Percentiles rank a stretch among this genome's conserved stretches.
phyloP scores from a whole-genome alignment of 2,113 vertebrate species.

The Prionailurus bengalensis region DNA sequence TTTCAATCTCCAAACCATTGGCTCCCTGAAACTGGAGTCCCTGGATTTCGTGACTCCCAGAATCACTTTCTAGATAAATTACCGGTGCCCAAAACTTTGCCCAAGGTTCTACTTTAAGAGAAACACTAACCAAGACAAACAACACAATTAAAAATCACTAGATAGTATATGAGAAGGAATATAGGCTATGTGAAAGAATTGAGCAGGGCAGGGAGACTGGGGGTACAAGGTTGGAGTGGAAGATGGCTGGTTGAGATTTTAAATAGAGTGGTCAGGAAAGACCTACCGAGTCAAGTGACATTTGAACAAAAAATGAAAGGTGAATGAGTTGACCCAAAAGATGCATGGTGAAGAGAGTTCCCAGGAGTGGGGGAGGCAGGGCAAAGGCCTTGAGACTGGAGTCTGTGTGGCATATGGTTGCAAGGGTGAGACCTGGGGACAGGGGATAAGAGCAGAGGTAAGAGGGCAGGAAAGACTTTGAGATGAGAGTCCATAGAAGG shows the following conservation, averaged over 20 bases:
- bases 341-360: background rate
- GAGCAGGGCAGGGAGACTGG: background rate
- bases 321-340: background rate
- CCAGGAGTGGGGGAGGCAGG: background rate
- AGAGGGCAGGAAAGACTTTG: background rate
- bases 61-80: slow-evolving; percentile 1
- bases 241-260: background rate
- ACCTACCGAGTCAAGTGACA: background rate
- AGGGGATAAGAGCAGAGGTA: background rate
- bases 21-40: background rate
- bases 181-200: background rate
- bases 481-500: background rate
- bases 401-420: background rate
- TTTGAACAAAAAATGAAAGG: background rate
- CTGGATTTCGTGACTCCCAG: background rate
- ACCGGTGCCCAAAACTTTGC: background rate
- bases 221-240: background rate
- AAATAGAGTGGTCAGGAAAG: background rate
- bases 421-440: background rate
- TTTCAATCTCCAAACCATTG: background rate
- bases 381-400: background rate
- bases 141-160: background rate
- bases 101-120: background rate
- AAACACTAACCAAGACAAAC: background rate
- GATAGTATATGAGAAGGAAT: background rate